phyloP scores from a whole-genome alignment of 2,888 invertebrate genomes.

The Germaria angustata region DNA sequence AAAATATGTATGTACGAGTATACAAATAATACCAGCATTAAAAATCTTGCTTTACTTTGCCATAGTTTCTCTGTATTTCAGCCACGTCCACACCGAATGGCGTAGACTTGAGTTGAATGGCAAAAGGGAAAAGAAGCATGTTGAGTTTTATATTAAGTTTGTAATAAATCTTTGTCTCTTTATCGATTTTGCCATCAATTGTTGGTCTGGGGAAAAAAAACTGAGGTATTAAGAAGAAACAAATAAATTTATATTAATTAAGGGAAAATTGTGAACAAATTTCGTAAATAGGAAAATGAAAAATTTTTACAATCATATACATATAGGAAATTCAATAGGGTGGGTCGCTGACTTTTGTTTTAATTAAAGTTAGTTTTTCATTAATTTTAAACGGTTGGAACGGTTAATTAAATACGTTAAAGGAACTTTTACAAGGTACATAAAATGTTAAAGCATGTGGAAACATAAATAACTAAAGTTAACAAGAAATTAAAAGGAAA shows the following conservation, averaged over 20 bases:
- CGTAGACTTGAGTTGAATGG: neutral
- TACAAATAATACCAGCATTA: constrained; percentile 3
- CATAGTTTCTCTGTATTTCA: neutral
- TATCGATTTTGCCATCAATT: constrained; percentile 45
- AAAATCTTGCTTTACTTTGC: constrained; percentile 1
- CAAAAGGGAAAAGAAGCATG: neutral
- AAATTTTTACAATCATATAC: neutral
- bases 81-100: constrained; percentile 7
- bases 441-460: too few relatives aligned
- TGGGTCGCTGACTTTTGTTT: neutral
- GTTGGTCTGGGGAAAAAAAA: constrained; percentile 20
- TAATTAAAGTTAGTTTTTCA: neutral
- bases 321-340: neutral
- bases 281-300: neutral
- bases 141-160: constrained; percentile 52
- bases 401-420: too few relatives aligned
- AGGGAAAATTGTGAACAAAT: constrained; percentile 39
- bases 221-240: constrained; percentile 10
- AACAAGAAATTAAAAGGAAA: too few relatives aligned
- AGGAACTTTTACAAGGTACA: too few relatives aligned
- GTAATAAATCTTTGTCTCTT: constrained; percentile 47
- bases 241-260: constrained; percentile 49
- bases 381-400: too few relatives aligned
- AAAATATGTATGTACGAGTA: neutral
- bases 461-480: too few relatives aligned